Conservation (phyloP, 2,113 vertebrate genomes). For the Tringa solitaria region DNA sequence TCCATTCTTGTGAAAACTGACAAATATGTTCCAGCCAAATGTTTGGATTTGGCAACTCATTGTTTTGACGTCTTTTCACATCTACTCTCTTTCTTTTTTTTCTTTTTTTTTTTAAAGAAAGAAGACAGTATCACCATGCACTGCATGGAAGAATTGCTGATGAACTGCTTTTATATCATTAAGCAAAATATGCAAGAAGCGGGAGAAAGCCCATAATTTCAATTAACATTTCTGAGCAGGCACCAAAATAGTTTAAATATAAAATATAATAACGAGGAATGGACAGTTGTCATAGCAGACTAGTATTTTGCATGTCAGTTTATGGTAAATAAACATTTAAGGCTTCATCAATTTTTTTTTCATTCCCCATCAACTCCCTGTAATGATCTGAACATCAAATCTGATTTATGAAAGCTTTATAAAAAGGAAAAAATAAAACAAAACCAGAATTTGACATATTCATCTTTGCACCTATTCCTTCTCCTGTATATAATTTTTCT, state of each 20-base stretch:
- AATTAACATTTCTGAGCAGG: neutral
- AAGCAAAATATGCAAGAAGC: neutral
- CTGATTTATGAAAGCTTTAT: neutral
- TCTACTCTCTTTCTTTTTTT: neutral
- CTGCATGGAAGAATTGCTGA: neutral
- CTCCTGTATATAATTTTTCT: neutral
- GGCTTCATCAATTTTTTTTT: neutral
- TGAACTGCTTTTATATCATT: neutral
- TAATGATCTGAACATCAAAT: neutral
- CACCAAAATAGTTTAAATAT: neutral
- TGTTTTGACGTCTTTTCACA: neutral
- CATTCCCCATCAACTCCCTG: accelerated
- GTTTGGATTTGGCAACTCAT: neutral
- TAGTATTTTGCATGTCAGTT: neutral
- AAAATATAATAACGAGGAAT: neutral
- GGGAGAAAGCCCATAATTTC: neutral
- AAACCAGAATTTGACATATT: neutral
- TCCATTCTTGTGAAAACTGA: neutral
- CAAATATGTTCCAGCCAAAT: neutral
- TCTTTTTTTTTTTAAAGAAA: neutral
- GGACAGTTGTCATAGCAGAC: neutral
- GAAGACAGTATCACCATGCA: neutral
- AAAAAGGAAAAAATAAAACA: neutral
- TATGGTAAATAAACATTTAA: neutral
- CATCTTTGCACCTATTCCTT: neutral